phyloP scores from a whole-genome alignment of 1,140 invertebrate species.

The Lineus longissimus region DNA sequence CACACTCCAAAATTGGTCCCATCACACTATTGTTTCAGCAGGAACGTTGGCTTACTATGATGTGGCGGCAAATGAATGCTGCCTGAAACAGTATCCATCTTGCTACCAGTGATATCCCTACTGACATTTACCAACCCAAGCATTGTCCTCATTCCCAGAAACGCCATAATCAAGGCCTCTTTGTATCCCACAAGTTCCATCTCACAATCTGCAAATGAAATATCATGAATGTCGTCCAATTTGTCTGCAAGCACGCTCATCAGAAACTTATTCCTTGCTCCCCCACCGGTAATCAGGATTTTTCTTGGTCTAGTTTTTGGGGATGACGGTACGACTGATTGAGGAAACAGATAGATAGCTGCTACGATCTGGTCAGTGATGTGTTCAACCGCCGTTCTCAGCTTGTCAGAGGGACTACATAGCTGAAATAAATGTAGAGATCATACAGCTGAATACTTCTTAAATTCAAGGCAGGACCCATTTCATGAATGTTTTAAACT shows the following conservation, averaged over 20 bases:
- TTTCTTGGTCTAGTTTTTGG: not conserved
- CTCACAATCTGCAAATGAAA: constrained; percentile 25
- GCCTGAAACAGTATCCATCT: constrained; percentile 34
- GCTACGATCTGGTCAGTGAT: constrained; percentile 28
- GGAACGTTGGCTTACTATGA: not conserved
- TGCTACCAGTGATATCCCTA: constrained; percentile 32
- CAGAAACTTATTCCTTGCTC: constrained; percentile 37
- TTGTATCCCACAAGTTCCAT: constrained; percentile 44
- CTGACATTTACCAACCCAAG: constrained; percentile 38
- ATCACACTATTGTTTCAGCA: too few species aligned
- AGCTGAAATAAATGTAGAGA: constrained; percentile 8
- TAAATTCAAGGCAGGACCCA: too few species aligned
- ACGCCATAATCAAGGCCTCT: constrained; percentile 44
- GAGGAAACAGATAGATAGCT: constrained; percentile 8
- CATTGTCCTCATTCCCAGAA: constrained; percentile 39
- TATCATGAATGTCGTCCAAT: constrained; percentile 20
- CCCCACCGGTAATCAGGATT: constrained; percentile 46
- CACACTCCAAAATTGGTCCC: too few species aligned
- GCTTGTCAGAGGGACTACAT: constrained; percentile 27
- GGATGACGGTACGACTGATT: not conserved
- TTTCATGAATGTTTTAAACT: too few species aligned
- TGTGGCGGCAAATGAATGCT: constrained; percentile 39
- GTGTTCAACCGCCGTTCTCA: constrained; percentile 39
- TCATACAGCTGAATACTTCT: too few species aligned
- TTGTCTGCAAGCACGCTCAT: constrained; percentile 27